Evolutionary conservation across 2,888 invertebrate genomes (phyloP), one percentile per base, ranked within the genome.

Genomic region (Drosophila rubida): DNA sequence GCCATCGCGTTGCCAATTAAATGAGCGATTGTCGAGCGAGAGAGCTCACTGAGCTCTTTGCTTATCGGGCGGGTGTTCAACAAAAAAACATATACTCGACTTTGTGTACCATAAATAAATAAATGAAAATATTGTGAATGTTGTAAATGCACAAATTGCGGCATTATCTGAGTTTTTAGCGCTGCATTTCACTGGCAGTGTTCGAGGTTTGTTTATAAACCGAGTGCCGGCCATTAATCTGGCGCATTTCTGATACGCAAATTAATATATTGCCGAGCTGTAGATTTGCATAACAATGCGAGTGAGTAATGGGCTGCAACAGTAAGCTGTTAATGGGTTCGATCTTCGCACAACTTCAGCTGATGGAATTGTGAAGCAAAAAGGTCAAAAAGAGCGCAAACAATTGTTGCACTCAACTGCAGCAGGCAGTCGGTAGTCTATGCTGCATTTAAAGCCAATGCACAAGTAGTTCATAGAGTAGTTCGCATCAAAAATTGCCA

Each of bases 141-240:
- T 78, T 75, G 61, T 69, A 62, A 75, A 79, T 75, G 66, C 61
- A 75, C 62, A 77, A 76, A 42, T 46, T 63, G 70, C 41, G 60
- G 65, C 72, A 76, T 80, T 80, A 80, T 86, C 78, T 39, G 64
- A 66, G 73, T 80, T 68, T 63, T 65, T 58, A 68, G 65, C 60
- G 44, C 41, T 14, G 37, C 39, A 54, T 65, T 19, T 19, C 19
- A 19, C 19, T 19, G 19, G 19, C 3, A n/a, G n/a, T 19, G 19
- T 19, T 19, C n/a, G n/a, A n/a, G 19, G 19, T 19, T 57, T 49
- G 14, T 14, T 35, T 32, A 44, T 53, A 39, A 30, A 16, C 30
- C 11, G 6, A 25, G n/a, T 27, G n/a, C n/a, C n/a, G n/a, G n/a
- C n/a, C n/a, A n/a, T n/a, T n/a, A n/a, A n/a, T n/a, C n/a, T n/a